phyloP scores from a whole-genome alignment of 1,140 invertebrate species.

The Pachypsylla venusta region DNA sequence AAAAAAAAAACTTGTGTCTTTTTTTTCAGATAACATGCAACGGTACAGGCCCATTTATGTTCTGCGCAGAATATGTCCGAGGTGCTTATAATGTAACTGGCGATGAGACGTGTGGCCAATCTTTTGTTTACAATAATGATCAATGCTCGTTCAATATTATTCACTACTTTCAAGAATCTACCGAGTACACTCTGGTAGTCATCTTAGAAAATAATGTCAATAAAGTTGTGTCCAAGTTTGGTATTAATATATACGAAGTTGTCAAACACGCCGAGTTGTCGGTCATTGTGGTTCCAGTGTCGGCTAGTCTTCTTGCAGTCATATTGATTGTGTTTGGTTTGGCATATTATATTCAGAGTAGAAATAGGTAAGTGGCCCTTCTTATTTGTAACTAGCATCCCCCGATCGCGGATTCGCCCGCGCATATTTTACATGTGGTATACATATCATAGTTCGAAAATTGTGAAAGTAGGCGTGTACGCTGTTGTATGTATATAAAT shows the following conservation, averaged over 20 bases:
- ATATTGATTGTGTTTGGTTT: constrained; percentile 69
- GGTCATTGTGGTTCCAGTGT: constrained; percentile 67
- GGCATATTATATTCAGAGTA: constrained; percentile 64
- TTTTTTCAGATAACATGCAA: constrained; percentile 34
- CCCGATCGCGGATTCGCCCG: too few relatives aligned
- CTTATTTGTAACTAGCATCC: too few relatives aligned
- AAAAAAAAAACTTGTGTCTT: too few relatives aligned
- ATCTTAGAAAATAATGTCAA: constrained; percentile 57
- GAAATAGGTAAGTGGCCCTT: constrained; percentile 45
- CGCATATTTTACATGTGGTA: too few relatives aligned
- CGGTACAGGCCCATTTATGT: constrained; percentile 49
- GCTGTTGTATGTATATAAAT: too few relatives aligned
- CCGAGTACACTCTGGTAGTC: constrained; percentile 52
- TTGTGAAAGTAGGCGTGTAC: too few relatives aligned
- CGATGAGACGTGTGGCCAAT: constrained; percentile 47
- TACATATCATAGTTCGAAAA: too few relatives aligned
- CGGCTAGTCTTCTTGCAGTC: constrained; percentile 57
- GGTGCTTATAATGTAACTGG: constrained; percentile 62
- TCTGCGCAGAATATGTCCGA: constrained; percentile 42
- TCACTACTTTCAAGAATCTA: constrained; percentile 48
- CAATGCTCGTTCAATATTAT: constrained; percentile 43
- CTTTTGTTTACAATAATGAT: not conserved
- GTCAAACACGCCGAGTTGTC: constrained; percentile 59
- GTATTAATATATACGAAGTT: constrained; percentile 65
- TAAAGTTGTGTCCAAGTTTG: constrained; percentile 45